Base-by-base conservation (phyloP, 2,113 vertebrate genomes). In the Centropus unirufus region DNA sequence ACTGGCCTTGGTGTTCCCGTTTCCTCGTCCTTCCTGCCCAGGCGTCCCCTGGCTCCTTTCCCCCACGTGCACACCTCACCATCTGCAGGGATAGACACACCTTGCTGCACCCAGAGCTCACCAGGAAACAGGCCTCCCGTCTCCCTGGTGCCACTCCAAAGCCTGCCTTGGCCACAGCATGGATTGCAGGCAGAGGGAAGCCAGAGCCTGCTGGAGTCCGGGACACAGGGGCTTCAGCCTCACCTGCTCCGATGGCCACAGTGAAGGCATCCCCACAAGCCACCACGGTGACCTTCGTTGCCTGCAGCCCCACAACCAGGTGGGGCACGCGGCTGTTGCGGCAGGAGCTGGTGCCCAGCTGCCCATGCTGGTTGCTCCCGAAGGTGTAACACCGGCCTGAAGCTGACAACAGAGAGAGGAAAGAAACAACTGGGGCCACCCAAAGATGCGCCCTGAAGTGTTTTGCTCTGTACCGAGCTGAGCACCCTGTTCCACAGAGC, bases 241-340 rank as follows among this genome's bases (percentile, higher is more conserved):
- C 96, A 99, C 99, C 99, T 98, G 99, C 97, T 94, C 99, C 98
- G 1, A 99, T 98, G 49, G 99, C 99, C 67, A 99, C 97, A 29
- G 99, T 99, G 97, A 99, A 99, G 62, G 99, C 99, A 10, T 99
- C 99, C 12, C 99, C 99, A 77, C 99, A 99, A 63, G 99, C 99
- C 80, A 98, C 99, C 98, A 98, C 97, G 12, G 95, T 97, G 94
- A 99, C 97, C 83, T 97, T 98, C 85, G 97, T 97, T 1, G 94
- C 96, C 92, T 98, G 98, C 12, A 99, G 98, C 32, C 98, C 98
- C 34, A 98, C 98, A 36, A 99, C 98, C 75, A 90, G 97, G 97
- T 98, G 99, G 11, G 99, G 99, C 55, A 98, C 94, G 0, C 99
- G 98, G 95, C 98, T 98, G 97, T 95, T 98, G 36, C 97, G 97